A percentile compares a stretch with the other conserved stretches of the same genome.
phyloP scores from a whole-genome alignment of 2,113 vertebrate species.

The Erythrolamprus reginae region DNA sequence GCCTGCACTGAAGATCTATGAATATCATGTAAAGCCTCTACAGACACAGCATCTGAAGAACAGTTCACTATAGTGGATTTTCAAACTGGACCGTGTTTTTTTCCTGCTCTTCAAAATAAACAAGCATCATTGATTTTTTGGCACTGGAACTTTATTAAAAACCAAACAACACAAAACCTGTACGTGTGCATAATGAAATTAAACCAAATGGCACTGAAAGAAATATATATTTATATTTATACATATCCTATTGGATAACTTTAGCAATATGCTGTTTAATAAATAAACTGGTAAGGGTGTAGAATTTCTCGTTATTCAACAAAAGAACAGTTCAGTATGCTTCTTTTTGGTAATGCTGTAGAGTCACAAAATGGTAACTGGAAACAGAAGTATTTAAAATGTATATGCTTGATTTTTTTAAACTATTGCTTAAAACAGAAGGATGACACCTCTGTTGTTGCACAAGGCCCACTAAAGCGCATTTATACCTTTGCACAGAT shows the following conservation, averaged over 20 bases:
- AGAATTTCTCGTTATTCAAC: constrained; percentile 42
- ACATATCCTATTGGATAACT: constrained; percentile 78
- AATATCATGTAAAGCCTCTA: constrained; percentile 95
- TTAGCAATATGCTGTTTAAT: constrained; percentile 63
- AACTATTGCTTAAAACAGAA: constrained; percentile 33
- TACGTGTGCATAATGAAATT: constrained; percentile 69
- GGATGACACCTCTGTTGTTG: not conserved
- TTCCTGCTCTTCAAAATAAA: constrained; percentile 57
- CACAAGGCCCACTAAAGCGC: not conserved
- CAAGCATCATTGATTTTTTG: constrained; percentile 71
- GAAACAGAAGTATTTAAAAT: constrained; percentile 50
- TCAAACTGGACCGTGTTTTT: constrained; percentile 55
- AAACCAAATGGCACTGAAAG: constrained; percentile 64
- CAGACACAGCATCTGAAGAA: constrained; percentile 96
- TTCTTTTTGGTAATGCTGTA: constrained; percentile 41
- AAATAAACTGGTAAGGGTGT: constrained; percentile 41
- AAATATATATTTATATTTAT: constrained; percentile 12
- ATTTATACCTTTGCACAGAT: not conserved
- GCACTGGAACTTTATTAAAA: constrained; percentile 71
- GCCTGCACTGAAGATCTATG: constrained; percentile 97
- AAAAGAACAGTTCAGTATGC: constrained; percentile 40
- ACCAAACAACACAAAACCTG: constrained; percentile 34
- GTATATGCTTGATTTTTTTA: constrained; percentile 33
- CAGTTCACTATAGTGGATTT: constrained; percentile 78
- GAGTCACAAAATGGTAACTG: constrained; percentile 37